Conservation (phyloP, 1,140 invertebrate genomes). For the Panulirus ornatus region DNA sequence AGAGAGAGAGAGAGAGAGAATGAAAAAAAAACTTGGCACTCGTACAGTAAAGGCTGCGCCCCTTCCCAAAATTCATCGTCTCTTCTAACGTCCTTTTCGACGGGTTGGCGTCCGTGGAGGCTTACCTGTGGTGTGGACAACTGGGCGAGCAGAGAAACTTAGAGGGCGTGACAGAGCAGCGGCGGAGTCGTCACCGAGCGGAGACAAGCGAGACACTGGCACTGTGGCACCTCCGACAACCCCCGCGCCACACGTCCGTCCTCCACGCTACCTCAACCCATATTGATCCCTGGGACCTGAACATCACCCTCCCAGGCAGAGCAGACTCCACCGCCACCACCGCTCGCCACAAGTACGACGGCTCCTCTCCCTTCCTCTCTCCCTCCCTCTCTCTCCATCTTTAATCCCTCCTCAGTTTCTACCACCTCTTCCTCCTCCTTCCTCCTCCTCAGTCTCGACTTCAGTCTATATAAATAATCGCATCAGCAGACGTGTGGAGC, state of each 20-base stretch:
- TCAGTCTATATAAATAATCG: too few relatives aligned
- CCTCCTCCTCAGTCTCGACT: background rate
- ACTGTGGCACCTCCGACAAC: background rate
- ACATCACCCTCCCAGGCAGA: background rate
- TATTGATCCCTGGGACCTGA: background rate
- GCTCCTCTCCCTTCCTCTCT: too few relatives aligned
- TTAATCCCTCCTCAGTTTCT: background rate
- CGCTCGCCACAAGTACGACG: constrained; percentile 1
- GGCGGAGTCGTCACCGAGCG: background rate
- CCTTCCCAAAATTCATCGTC: constrained; percentile 7
- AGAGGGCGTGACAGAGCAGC: background rate
- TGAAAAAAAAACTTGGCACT: background rate
- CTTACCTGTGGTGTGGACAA: constrained; percentile 6
- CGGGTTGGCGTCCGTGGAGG: background rate
- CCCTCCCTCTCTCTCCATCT: background rate
- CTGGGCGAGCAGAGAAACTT: background rate
- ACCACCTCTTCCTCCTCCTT: background rate
- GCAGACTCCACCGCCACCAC: constrained; percentile 10
- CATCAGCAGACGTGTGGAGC: too few relatives aligned
- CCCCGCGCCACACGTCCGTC: background rate
- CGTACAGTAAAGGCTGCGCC: background rate
- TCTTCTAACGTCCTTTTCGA: background rate
- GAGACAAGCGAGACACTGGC: background rate
- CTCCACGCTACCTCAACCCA: background rate
- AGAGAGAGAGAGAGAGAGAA: background rate